These are phyloP conservation scores for Phaedon cochleariae DNA, from an alignment of 2,888 invertebrate species.

Conservation along the genomic window DNA sequence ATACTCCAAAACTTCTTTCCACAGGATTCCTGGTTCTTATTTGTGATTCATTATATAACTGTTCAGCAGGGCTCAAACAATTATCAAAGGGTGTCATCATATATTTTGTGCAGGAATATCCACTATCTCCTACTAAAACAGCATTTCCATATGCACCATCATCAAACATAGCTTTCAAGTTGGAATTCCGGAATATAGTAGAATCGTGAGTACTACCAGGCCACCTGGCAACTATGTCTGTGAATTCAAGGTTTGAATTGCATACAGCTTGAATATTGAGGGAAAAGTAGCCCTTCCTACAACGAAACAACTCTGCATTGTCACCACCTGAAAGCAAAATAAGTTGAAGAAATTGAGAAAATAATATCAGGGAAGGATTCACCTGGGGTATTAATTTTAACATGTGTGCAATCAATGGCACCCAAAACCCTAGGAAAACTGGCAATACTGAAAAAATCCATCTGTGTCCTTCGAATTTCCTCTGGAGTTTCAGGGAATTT, in stretches of 20 bases:
- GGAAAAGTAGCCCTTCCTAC: conserved; percentile 44
- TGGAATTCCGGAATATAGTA: background rate
- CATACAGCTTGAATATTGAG: no score
- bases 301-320: conserved; percentile 43
- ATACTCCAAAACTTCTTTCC: conserved; percentile 47
- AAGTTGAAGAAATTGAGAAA: conserved; percentile 4
- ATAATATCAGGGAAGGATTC: no score
- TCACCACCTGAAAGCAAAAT: conserved; percentile 30
- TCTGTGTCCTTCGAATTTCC: conserved; percentile 7
- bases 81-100: no score
- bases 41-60: no score
- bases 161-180: conserved; percentile 4
- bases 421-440: no score
- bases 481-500: conserved; percentile 9
- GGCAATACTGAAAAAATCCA: no score
- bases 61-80: no score
- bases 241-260: no score
- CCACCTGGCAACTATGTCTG: no score
- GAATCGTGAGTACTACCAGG: no score
- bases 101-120: background rate
- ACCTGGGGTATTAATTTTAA: conserved; percentile 11
- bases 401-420: no score
- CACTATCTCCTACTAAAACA: background rate
- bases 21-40: conserved; percentile 43
- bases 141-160: conserved; percentile 16